phyloP scores from a whole-genome alignment of 2,113 vertebrate genomes.

The chimpanzee (Pan troglodytes) region DNA sequence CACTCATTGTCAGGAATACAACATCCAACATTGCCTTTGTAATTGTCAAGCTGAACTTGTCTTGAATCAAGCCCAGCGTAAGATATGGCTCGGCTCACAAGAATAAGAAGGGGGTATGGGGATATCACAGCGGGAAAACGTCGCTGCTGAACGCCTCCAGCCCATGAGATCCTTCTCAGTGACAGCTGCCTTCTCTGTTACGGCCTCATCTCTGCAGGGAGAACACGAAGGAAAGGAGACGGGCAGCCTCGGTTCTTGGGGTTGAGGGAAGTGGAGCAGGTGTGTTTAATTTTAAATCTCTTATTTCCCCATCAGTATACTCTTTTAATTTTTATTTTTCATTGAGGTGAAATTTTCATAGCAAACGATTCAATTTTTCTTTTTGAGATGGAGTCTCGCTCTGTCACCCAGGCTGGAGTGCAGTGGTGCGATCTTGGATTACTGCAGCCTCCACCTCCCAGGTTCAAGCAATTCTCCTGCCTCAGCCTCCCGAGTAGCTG shows the following conservation, averaged over 20 bases:
- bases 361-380: no score
- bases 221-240: not conserved
- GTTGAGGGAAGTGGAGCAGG: not conserved
- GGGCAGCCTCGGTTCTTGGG: not conserved
- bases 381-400: no score
- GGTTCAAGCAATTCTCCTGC: no score
- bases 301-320: not conserved
- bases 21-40: slow-evolving; percentile 62
- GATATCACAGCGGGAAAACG: not conserved
- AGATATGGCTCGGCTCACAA: no score
- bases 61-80: not conserved
- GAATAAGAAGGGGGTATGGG: accelerated
- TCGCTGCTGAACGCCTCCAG: accelerated
- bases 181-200: accelerated
- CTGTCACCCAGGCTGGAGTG: no score
- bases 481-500: no score
- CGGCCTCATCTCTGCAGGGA: not conserved
- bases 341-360: not conserved
- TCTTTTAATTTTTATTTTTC: not conserved
- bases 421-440: no score
- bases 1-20: slow-evolving; percentile 64
- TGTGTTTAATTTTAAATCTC: not conserved
- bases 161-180: not conserved
- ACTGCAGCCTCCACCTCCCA: no score
- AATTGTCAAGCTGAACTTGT: slow-evolving; percentile 70